phyloP scores from a whole-genome alignment of 2,113 vertebrate genomes.

The Sturnira hondurensis region DNA sequence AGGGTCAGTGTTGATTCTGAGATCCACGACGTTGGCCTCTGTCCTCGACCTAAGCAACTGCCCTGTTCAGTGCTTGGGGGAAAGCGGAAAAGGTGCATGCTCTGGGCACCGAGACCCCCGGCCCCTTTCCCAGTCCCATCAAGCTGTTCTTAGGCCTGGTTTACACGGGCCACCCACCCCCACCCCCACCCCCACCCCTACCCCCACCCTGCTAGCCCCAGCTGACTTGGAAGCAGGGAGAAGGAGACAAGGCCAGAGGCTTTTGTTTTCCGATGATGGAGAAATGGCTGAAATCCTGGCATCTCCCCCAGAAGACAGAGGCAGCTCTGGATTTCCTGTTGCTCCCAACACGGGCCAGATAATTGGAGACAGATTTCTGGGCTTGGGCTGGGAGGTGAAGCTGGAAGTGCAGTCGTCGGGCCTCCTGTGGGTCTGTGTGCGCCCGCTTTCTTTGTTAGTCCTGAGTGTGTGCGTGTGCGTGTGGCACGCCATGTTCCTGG shows the following conservation, averaged over 20 bases:
- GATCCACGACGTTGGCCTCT: not conserved
- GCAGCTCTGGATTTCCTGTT: constrained; percentile 61
- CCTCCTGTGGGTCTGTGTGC: constrained; percentile 19
- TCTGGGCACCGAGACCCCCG: not conserved
- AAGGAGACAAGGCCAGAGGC: constrained; percentile 30
- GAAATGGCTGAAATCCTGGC: constrained; percentile 50
- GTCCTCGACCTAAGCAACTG: not conserved
- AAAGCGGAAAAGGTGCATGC: not conserved
- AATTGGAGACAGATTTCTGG: constrained; percentile 69
- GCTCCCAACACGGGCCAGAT: constrained; percentile 59
- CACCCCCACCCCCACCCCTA: not conserved
- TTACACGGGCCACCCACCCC: not conserved
- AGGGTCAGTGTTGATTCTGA: not conserved
- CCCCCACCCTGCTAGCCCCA: not conserved
- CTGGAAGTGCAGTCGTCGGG: constrained; percentile 38
- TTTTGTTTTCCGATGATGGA: constrained; percentile 45
- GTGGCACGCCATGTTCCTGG: not conserved
- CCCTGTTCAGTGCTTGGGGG: not conserved
- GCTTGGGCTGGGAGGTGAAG: constrained; percentile 53
- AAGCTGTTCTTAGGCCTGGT: not conserved
- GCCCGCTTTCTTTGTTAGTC: constrained; percentile 29
- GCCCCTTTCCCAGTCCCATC: not conserved
- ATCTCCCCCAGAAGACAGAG: constrained; percentile 56
- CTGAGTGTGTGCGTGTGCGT: not conserved
- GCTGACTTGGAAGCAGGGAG: not conserved